Evolutionary conservation across 2,888 invertebrate genomes (phyloP).

Genomic region (Cetonia aurata): DNA sequence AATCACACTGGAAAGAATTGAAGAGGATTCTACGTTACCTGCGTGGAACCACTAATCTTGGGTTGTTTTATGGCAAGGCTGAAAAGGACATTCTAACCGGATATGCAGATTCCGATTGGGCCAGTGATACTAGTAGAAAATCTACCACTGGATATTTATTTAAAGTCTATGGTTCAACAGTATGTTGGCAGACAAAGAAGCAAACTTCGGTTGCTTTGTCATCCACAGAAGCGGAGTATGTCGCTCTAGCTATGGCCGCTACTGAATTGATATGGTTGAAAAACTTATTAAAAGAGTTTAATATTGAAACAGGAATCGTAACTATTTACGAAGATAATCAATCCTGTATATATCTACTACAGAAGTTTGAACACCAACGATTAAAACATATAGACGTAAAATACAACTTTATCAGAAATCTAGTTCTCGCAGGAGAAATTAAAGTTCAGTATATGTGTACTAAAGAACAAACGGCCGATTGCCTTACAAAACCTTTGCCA

Average conservation of each 20-base stretch:
- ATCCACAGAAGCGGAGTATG: too few relatives aligned
- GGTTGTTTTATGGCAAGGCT: conserved; percentile 26
- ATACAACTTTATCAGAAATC: too few relatives aligned
- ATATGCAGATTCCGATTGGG: conserved; percentile 56
- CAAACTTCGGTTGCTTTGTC: conserved; percentile 55
- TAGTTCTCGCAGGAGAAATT: too few relatives aligned
- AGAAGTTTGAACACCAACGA: too few relatives aligned
- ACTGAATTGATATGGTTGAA: conserved; percentile 53
- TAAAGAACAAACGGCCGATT: too few relatives aligned
- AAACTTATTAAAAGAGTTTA: conserved; percentile 11
- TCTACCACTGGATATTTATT: conserved; percentile 55
- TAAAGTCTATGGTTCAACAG: conserved; percentile 51
- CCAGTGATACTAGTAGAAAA: conserved; percentile 50
- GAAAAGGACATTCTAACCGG: conserved; percentile 29
- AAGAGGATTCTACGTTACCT: conserved; percentile 53
- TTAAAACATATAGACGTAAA: too few relatives aligned
- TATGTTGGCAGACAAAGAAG: conserved; percentile 55
- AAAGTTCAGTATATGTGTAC: too few relatives aligned
- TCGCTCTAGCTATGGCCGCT: conserved; percentile 52
- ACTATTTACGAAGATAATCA: too few relatives aligned
- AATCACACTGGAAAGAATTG: conserved; percentile 49
- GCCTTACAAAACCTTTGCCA: too few relatives aligned
- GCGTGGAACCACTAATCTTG: conserved; percentile 32
- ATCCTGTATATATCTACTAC: too few relatives aligned
- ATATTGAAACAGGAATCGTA: too few relatives aligned